Base-by-base conservation (phyloP, 2,113 vertebrate genomes). In the Halcyon malimbica region DNA sequence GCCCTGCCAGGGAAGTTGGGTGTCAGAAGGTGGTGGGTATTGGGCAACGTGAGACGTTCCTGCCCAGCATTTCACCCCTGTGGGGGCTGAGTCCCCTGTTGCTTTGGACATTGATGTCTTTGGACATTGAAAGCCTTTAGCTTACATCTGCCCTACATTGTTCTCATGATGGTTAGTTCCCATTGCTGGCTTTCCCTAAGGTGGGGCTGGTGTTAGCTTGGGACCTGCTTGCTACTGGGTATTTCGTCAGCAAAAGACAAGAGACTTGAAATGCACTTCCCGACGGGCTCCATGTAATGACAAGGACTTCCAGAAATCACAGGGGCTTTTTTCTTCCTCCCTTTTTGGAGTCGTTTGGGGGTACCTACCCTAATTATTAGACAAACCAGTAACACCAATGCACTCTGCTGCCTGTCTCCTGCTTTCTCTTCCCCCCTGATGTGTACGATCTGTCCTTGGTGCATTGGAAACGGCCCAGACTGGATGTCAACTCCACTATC, bases 81-180 rank as follows among this genome's bases (percentile, higher is more conserved):
- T 0, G 0, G 28, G 29, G 1, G 4, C 39, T 73, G 7, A 24
- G 9, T 28, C 3, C 18, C 56, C 15, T 0, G 0, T 7, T 31
- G 14, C 6, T 81, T 93, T 86, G 42, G 42, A 42, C 42, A 42
- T 42, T 42, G 14, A 42, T 42, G 42, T 46, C 73, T 24, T 69
- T 76, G 48, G 11, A 28, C 35, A 39, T 13, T 12, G 18, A 60
- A 89, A 31, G 37, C 46, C 20, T 39, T 29, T 8, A 35, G 7
- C 50, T 83, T 5, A 0, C 5, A 9, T 6, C 44, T 20, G 54
- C 53, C 54, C 44, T 18, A 4, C 20, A 7, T 16, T 8, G 8
- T 37, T 10, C 21, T 70, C 8, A 0, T 6, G 10, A 21, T 24
- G 16, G 0, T 2, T 21, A 23, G 29, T 53, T 69, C 46, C 63